Conservation (phyloP, 35 echinoderm and acorn worm species). For the Acanthaster planci region DNA sequence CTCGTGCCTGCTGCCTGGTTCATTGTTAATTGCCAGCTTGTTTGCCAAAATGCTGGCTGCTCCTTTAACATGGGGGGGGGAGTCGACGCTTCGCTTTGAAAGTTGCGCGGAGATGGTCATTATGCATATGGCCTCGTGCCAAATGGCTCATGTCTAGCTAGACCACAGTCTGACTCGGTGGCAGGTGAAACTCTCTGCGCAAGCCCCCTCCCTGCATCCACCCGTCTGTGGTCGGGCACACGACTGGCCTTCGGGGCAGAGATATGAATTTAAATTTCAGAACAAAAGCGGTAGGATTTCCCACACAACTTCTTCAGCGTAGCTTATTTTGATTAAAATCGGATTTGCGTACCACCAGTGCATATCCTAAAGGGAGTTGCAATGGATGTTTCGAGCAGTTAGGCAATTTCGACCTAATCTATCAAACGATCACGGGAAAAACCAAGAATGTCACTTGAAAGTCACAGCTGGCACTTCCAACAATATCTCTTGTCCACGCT, state of each 20-base stretch:
- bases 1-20: slow-evolving; percentile 24
- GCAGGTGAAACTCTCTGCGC: not conserved
- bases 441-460: too few species aligned
- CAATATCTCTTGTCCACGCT: too few species aligned
- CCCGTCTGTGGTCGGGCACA: not conserved
- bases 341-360: too few species aligned
- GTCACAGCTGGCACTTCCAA: too few species aligned
- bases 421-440: too few species aligned
- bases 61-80: not conserved
- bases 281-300: slow-evolving; percentile 14
- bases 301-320: not conserved
- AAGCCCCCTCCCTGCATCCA: not conserved
- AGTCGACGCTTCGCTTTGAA: too few species aligned
- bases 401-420: too few species aligned
- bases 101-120: too few species aligned
- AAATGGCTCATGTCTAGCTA: not conserved
- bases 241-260: not conserved
- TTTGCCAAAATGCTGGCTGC: not conserved
- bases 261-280: not conserved
- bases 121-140: not conserved
- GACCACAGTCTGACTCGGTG: not conserved
- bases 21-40: not conserved
- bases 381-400: too few species aligned
- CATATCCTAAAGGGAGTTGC: too few species aligned
- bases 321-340: too few species aligned